These are phyloP conservation scores for Anser brachyrhynchus DNA, from an alignment of 2,113 vertebrate genomes.

Conservation along the genomic window DNA sequence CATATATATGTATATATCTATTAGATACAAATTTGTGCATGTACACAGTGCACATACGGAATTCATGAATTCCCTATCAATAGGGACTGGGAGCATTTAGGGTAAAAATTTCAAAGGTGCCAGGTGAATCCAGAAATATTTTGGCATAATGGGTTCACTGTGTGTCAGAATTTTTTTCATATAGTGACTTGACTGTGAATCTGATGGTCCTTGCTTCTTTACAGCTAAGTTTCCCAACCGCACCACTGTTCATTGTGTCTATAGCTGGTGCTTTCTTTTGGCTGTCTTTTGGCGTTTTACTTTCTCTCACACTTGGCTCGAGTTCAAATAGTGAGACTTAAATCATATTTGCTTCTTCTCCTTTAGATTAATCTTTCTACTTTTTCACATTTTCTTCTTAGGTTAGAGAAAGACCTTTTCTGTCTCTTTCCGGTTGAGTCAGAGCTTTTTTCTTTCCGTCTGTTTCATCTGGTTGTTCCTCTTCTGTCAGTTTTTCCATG, in stretches of 20 bases:
- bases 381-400: background rate
- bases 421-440: rapidly evolving
- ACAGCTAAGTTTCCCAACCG: background rate
- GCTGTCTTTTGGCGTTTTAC: background rate
- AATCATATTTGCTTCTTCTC: background rate
- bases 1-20: background rate
- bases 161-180: background rate
- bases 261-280: background rate
- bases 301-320: background rate
- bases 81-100: background rate
- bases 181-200: background rate
- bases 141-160: background rate
- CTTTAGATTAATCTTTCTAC: background rate
- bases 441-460: background rate
- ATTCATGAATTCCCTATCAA: background rate
- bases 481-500: background rate
- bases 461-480: background rate
- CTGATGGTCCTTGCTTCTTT: background rate
- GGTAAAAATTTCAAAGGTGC: background rate
- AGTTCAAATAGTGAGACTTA: background rate
- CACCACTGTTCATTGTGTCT: background rate
- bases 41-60: background rate
- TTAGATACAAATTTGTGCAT: background rate
- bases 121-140: background rate
- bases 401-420: background rate